phyloP scores from a whole-genome alignment of 2,113 vertebrate genomes.

The Pteropus alecto region DNA sequence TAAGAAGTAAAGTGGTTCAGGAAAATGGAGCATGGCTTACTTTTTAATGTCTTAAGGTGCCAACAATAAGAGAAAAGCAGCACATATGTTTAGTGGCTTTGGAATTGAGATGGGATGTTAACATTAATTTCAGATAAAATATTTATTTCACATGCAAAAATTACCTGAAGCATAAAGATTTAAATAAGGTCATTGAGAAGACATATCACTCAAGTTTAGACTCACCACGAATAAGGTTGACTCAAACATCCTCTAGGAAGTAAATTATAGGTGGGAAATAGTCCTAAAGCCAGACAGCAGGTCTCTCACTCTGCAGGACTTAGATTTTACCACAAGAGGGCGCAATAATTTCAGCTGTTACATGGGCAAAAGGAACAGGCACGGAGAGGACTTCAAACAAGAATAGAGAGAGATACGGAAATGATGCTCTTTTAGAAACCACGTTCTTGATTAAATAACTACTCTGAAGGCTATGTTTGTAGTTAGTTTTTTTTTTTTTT shows the following conservation, averaged over 20 bases:
- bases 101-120: background rate
- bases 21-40: background rate
- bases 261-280: background rate
- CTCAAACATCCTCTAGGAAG: background rate
- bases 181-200: background rate
- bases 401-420: background rate
- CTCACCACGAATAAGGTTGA: background rate
- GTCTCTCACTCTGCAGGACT: background rate
- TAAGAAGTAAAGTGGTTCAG: background rate
- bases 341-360: background rate
- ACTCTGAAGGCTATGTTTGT: background rate
- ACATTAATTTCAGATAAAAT: background rate
- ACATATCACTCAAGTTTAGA: background rate
- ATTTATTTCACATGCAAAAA: background rate
- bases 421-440: background rate
- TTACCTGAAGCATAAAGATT: background rate
- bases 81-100: background rate
- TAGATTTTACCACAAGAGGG: conserved; percentile 34
- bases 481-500: background rate
- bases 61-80: background rate
- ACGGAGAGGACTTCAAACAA: background rate
- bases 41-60: background rate
- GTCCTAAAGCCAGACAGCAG: fast-evolving
- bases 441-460: background rate
- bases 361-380: background rate